A percentile compares a stretch with the other conserved stretches of the same genome.
These are phyloP conservation scores for Rhagonycha lutea DNA, from an alignment of 2,888 invertebrate species.

Conservation along the genomic window DNA sequence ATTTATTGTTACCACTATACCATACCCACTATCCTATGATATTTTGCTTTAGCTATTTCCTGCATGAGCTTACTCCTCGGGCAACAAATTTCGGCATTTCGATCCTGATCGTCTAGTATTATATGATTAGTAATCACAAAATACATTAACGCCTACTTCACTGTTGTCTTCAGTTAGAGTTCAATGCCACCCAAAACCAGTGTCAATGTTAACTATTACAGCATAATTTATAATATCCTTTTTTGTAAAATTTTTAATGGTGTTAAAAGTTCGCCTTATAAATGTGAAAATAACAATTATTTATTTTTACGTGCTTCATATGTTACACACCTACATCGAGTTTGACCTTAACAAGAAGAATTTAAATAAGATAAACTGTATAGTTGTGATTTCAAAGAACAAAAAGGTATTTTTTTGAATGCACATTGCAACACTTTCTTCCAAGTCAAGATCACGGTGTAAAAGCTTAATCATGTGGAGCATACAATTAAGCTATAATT, in stretches of 20 bases:
- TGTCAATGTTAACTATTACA: constrained; percentile 25
- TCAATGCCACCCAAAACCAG: constrained; percentile 25
- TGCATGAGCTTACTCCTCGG: not conserved
- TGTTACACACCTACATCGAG: not conserved
- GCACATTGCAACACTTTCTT: not conserved
- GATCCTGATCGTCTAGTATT: not conserved
- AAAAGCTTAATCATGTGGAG: not conserved
- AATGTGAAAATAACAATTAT: not conserved
- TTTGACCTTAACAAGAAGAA: not conserved
- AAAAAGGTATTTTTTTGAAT: not conserved
- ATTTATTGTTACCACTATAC: not conserved
- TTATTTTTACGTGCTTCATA: not conserved
- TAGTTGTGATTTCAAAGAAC: not conserved
- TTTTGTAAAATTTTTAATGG: not conserved
- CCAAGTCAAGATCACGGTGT: not conserved
- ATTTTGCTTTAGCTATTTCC: not conserved
- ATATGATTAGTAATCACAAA: constrained; percentile 11
- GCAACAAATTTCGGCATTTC: not conserved
- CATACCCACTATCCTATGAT: not conserved
- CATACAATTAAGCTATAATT: not conserved
- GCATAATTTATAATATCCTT: constrained; percentile 13
- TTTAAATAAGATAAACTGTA: not conserved
- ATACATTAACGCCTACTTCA: constrained; percentile 23
- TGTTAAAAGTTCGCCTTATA: not conserved
- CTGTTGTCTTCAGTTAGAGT: constrained; percentile 17